Base-by-base conservation (phyloP, 2,113 vertebrate genomes). In the Hydrochoerus hydrochaeris region DNA sequence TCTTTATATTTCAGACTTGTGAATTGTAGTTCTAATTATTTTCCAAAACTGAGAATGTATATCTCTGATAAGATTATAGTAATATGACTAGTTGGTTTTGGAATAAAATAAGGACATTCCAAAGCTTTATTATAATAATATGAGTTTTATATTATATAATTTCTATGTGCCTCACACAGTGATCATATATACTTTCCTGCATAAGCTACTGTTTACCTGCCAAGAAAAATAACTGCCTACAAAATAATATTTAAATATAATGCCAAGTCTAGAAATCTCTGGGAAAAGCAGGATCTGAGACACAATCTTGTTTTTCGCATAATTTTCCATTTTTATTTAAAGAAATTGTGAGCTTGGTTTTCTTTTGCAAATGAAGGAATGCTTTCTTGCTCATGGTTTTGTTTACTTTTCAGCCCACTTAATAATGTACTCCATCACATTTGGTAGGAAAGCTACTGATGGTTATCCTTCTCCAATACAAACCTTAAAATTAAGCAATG, bases 161-260 rank as follows among this genome's bases (percentile, higher is more conserved):
- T 83, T 46, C 67, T 87, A 32, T 19, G 69, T 57, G 32, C 30
- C 63, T 95, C 52, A 94, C 44, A 75, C 5, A 67, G 67, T 80
- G 62, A 94, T 92, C 17, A 62, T 85, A 62, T 22, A 71, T 38
- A 30, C 22, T 85, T 87, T 58, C 32, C n/a, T 73, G 19, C 85
- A 71, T 63, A 88, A 95, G 93, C 85, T 67, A 20, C 28, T 86
- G 5, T 91, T 95, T 85, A 90, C n/a, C 49, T 85, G 57, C 91
- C 87, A 32, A 52, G 44, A 75, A 89, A 95, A 91, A 97, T 52
- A 83, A 89, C 17, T 57, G 67, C 38, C 49, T 93, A 11, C 28
- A 81, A 75, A 95, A 93, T 78, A 84, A 77, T 73, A 82, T 81
- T 97, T 97, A 78, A 86, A 69, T 78, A 82, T 92, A 86, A 94